phyloP scores from a whole-genome alignment of 2,888 invertebrate species.

The Drosophila bunnanda region DNA sequence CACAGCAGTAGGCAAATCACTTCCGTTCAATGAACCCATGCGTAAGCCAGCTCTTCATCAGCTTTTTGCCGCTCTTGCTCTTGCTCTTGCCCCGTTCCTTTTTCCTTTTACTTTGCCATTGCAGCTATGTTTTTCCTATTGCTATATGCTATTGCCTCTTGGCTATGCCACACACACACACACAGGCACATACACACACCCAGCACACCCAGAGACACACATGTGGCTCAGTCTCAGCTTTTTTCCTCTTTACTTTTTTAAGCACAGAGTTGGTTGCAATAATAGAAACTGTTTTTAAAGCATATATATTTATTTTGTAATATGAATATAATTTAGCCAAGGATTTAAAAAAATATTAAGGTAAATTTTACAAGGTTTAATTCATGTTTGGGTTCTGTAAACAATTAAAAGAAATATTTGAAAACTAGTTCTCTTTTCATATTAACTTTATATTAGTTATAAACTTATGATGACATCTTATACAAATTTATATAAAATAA shows the following conservation, averaged over 20 bases:
- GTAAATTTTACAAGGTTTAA: too few species aligned
- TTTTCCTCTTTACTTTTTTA: conserved; percentile 32
- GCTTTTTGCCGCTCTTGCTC: conserved; percentile 41
- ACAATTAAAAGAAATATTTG: too few species aligned
- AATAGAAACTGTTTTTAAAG: not conserved
- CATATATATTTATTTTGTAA: too few species aligned
- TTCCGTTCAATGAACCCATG: conserved; percentile 84
- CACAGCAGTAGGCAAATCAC: conserved; percentile 80
- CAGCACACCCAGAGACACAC: conserved; percentile 43
- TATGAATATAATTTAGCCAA: not conserved
- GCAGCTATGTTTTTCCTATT: conserved; percentile 32
- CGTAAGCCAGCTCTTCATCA: conserved; percentile 77
- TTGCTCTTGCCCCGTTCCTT: conserved; percentile 30
- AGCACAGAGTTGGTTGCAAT: conserved; percentile 31
- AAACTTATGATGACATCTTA: too few species aligned
- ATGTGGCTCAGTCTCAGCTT: conserved; percentile 32
- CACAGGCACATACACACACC: conserved; percentile 30
- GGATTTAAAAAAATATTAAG: too few species aligned
- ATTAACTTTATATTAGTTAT: too few species aligned
- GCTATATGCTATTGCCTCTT: conserved; percentile 55
- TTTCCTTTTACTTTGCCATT: conserved; percentile 45
- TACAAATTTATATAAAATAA: too few species aligned
- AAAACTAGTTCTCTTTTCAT: too few species aligned
- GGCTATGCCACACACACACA: conserved; percentile 46
- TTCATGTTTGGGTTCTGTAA: too few species aligned